Evolutionary conservation across 2,113 vertebrate genomes (phyloP), one percentile per base, ranked within the genome.

Genomic region (Proterorhinus semilunaris): DNA sequence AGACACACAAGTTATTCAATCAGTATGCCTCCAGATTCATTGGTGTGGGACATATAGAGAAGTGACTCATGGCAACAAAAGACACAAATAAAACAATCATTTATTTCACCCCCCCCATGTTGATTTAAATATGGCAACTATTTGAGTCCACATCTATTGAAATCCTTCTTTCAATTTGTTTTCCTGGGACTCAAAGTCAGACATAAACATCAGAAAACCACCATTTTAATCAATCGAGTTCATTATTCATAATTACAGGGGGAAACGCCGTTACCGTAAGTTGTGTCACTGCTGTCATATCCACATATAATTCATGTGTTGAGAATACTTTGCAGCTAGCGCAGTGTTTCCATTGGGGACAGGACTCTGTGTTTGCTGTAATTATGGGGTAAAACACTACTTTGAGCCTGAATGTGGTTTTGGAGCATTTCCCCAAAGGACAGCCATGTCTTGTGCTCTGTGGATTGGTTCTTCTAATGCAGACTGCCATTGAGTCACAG

Each of bases 401-500:
- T 90, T 90, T 90, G 89, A 92, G 90, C 91, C 88, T 90, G 88
- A 91, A 85, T 90, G 91, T 84, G 92, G 92, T 92, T 81, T 77
- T 86, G 74, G 12, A 88, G 89, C 85, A 85, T 91, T 92, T 93
- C 90, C 27, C 27, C 91, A 92, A 90, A 89, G 91, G 90, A 92
- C 92, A 89, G 36, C 85, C 90, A 87, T 92, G 90, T 91, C 90
- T 91, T 91, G 93, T 91, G 92, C 92, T 85, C 85, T 90, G 92
- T 89, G 92, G 92, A 88, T 94, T 90, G 91, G 90, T 92, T 91
- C 92, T 86, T 87, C 91, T 86, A 90, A 91, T 88, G 86, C 91
- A 89, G 90, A 92, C 90, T 90, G 90, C 83, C 89, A 91, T 83
- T 90, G 93, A 89, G 86, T 92, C 89, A 88, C 81, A 85, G 82